Conservation (phyloP, 2,113 vertebrate genomes). For the Chascanopsetta lugubris region DNA sequence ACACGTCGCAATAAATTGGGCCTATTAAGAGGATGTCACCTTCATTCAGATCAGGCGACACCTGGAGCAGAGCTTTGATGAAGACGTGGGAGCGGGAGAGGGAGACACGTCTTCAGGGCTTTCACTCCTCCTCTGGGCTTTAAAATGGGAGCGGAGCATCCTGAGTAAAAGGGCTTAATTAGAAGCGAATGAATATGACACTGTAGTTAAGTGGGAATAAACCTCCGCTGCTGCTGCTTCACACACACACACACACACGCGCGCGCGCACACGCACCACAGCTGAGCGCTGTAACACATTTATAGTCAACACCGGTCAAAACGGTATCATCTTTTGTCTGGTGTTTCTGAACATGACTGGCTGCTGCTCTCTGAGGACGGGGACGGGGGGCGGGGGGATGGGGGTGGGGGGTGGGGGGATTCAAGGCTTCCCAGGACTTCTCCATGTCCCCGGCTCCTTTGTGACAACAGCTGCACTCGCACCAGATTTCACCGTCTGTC, state of each 20-base stretch:
- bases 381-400: constrained; percentile 3
- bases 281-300: not conserved
- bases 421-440: constrained; percentile 26
- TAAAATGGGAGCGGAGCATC: constrained; percentile 57
- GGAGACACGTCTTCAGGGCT: constrained; percentile 35
- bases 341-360: not conserved
- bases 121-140: constrained; percentile 57
- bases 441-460: constrained; percentile 18
- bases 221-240: constrained; percentile 31
- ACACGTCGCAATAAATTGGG: too few species aligned
- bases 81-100: constrained; percentile 8
- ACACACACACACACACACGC: constrained; percentile 14
- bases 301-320: not conserved
- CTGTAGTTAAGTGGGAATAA: constrained; percentile 70
- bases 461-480: constrained; percentile 44
- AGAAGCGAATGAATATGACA: constrained; percentile 73
- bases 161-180: constrained; percentile 74
- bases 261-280: constrained; percentile 1
- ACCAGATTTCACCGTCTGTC: constrained; percentile 50
- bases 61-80: not conserved
- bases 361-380: not conserved
- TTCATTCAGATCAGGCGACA: constrained; percentile 17
- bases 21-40: constrained; percentile 4
- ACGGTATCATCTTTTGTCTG: not conserved
- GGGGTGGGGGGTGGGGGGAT: constrained; percentile 3